Evolutionary conservation across 2,888 invertebrate species (phyloP), one percentile per base, ranked within the genome.

Genomic region (Invenusta paracnida): DNA sequence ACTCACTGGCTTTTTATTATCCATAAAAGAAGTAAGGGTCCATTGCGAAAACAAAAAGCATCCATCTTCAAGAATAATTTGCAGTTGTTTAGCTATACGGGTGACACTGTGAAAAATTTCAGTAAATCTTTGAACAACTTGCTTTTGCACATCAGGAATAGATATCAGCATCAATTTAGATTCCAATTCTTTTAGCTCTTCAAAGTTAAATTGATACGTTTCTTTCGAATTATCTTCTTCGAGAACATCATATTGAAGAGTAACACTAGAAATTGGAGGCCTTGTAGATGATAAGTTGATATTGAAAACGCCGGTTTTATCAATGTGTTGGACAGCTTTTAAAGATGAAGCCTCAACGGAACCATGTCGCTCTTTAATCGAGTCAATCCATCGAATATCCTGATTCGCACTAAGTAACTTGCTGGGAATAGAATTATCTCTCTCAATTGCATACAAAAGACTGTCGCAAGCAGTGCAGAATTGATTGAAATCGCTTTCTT

Each of bases 81-180:
- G 25, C 27, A 73, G 23, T 13, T 73, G 23, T 2, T 73, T 73
- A 73, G 73, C 17, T 23, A 73, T 23, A 2, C 25, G 17, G 23
- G 23, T 25, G 5, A 73, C 23, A n/a, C 23, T 13, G 23, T 73
- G 73, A 5, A 73, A 73, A 73, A 2, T 73, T 73, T 73, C 73
- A 73, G 73, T 73, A 5, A 73, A 73, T 73, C 73, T 5, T 2
- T 73, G 11, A 73, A 73, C 25, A 23, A 73, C 11, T 73, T n/a
- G 17, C 27, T 25, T 73, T 25, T 73, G 17, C 5, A 13, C 25
- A 23, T 73, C 27, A 25, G 11, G 89, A 87, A 89, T 89, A 81
- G 90, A 90, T 0, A 90, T 90, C 83, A 90, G 86, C 89, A 90
- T 90, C 66, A 90, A 88, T 84, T 90, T 88, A 82, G 90, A 90